Percentiles rank a stretch among this genome's conserved stretches.
These are phyloP conservation scores for Nematostella vectensis DNA, from an alignment of 92 coral and sea anemone genomes.

Conservation along the genomic window DNA sequence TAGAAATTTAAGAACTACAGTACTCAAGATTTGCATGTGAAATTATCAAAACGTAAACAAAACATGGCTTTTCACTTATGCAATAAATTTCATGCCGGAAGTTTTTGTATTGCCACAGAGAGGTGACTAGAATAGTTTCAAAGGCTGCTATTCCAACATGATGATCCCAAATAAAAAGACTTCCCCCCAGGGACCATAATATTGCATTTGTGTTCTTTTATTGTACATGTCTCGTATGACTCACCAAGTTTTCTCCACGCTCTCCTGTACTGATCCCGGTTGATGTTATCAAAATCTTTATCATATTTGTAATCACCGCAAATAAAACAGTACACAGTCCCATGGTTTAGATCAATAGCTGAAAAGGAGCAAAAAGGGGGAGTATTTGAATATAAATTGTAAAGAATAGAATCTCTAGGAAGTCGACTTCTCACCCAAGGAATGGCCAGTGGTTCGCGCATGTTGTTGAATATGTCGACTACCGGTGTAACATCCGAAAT, in stretches of 20 bases:
- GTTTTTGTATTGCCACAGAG: too few species aligned
- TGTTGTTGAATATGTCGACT: slow-evolving; percentile 93
- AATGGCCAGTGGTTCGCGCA: slow-evolving; percentile 79
- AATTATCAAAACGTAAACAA: too few species aligned
- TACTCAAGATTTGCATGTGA: too few species aligned
- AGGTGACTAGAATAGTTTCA: too few species aligned
- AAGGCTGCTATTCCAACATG: too few species aligned
- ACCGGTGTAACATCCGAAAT: slow-evolving; percentile 96
- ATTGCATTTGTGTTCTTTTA: too few species aligned
- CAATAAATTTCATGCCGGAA: too few species aligned
- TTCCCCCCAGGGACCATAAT: too few species aligned
- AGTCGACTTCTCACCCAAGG: slow-evolving; percentile 66
- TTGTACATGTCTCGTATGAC: too few species aligned
- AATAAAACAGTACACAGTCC: slow-evolving; percentile 75
- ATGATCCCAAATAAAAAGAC: too few species aligned
- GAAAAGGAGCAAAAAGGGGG: slow-evolving; percentile 8
- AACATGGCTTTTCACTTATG: too few species aligned
- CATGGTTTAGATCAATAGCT: slow-evolving; percentile 92
- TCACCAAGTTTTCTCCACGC: slow-evolving; percentile 83
- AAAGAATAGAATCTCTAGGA: background rate
- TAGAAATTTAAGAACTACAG: too few species aligned
- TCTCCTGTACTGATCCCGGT: slow-evolving; percentile 57
- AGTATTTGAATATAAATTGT: background rate
- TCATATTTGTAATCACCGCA: slow-evolving; percentile 90
- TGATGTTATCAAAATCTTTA: slow-evolving; percentile 68